Evolutionary conservation across 2,888 invertebrate genomes (phyloP), one percentile per base, ranked within the genome.

Genomic region (Drosophila nr. medialis): DNA sequence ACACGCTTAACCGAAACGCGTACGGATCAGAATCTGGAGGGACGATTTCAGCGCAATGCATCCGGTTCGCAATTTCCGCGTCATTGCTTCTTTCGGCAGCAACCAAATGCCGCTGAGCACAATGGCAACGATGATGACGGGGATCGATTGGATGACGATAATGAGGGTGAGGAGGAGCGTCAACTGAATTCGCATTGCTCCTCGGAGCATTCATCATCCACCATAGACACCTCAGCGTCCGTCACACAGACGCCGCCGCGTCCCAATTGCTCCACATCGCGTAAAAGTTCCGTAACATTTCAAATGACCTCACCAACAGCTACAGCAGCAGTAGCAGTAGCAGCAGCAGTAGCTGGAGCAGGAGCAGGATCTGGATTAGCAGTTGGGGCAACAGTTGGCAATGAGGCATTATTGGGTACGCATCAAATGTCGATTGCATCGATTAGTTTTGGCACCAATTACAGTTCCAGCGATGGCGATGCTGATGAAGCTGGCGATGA

Each of bases 11-110:
- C 80, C 0, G 79, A 74, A 10, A 34, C 45, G 1, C 56, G 60
- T 2, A 2, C 40, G 10, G 63, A 72, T 8, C 24, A 68, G 27
- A 64, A 66, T 21, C 58, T 54, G 4, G 81, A 72, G 18, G 69
- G 75, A 70, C 87, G 91, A 24, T 93, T 93, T 75, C 91, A 91
- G 68, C 91, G 92, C 6, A 91, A 92, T 55, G 91, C 91, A n/a
- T 93, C 93, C 2, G 92, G 92, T 0, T 93, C 93, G 0, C 93
- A 93, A 68, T 93, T 93, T 70, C 88, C 91, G 0, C 89, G 93
- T 0, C 92, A 93, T 68, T 93, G 91, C 55, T 93, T 93, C 77
- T 93, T 93, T 42, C 90, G 90, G 3, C 90, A 92, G 49, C 91
- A 79, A 8, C 62, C 63, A 21, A 60, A 53, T 27, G 55, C 45